Base-by-base conservation (phyloP, 2,113 vertebrate species). In the Vicugna pacos region DNA sequence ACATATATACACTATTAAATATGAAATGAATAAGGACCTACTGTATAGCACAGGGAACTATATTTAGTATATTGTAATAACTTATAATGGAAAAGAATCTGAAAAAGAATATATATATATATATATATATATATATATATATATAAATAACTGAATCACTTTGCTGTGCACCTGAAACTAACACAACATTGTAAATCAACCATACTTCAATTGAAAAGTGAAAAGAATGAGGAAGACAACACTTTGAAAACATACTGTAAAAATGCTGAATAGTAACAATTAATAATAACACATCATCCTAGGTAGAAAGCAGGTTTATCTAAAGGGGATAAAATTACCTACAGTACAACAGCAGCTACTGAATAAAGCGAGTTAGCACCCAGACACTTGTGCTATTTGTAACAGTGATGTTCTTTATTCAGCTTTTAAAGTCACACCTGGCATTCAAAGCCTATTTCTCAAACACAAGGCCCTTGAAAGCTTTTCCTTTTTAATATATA, bases 231-330 rank as follows among this genome's bases (percentile, higher is more conserved):
- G 22, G 16, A 95, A 81, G 4, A 73, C 17, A 73, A 26, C 35
- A 89, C 76, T 96, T 88, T 75, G 94, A 73, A 97, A 97, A 93
- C 64, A 75, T 14, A 69, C 67, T 82, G 9, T 65, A 64, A 85
- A 95, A 95, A 85, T 89, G 88, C 76, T 94, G 89, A 83, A 54
- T 95, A 75, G 81, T 67, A 56, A 65, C 24, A 81, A 88, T 32
- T 80, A 83, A 88, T 76, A 89, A 95, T 38, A 95, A 92, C 86
- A 2, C 24, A 67, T 64, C 52, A 75, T 77, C 70, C 87, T 86
- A 26, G 46, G 19, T n/a, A 84, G 80, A 96, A 73, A 82, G 60
- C 17, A 76, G 69, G 38, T 70, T 93, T 96, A 60, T 80, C 94
- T 58, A 14, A 81, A 48, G 38, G 69, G 22, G 60, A 46, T 93